Base-by-base conservation (phyloP, 1,140 invertebrate genomes). In the Zeugodacus cucurbitae region DNA sequence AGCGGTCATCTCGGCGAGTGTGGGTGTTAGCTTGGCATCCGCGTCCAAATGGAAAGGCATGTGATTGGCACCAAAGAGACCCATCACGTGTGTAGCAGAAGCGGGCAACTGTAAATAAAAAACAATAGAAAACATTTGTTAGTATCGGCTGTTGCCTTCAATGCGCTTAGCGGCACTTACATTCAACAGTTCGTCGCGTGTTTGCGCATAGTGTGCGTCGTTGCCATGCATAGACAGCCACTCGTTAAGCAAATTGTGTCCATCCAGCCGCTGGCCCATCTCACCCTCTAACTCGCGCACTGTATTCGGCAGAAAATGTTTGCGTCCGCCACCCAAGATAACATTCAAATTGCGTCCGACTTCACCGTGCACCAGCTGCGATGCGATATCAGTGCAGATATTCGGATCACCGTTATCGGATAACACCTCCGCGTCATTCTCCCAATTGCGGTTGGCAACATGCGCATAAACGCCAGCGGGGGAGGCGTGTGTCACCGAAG, bases 401-500 rank as follows among this genome's bases (percentile, higher is more conserved):
- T 91, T 89, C 64, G 87, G 92, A 89, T 58, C 89, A n/a, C 91
- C 93, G 34, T 90, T 90, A 11, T 90, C 92, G 1, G 87, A 89
- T 70, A 90, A 29, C 29, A 97, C 94, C 67, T 96, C 95, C 1
- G 94, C 94, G 91, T 97, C 96, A 90, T 94, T 95, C 93, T 98
- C 97, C 97, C 97, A 98, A 90, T 97, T 94, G 59, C 97, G 94
- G 90, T 96, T 94, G 1, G 97, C 94, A 0, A 95, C 94, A 90
- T 97, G 96, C 0, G 97, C 97, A 93, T 97, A 99, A 4, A 94
- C 93, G 5, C 94, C 94, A 0, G 96, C 95, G 0, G 97, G 97
- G 0, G 97, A 97, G 8, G 97, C 97, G 90, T 97, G 97, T 0
- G 97, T 97, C 1, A 97, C 94, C 29, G 97, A 94, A 0, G 97